Evolutionary conservation across 2,113 vertebrate species (phyloP), one percentile per base, ranked within the genome.

Genomic region (Bufo bufo): DNA sequence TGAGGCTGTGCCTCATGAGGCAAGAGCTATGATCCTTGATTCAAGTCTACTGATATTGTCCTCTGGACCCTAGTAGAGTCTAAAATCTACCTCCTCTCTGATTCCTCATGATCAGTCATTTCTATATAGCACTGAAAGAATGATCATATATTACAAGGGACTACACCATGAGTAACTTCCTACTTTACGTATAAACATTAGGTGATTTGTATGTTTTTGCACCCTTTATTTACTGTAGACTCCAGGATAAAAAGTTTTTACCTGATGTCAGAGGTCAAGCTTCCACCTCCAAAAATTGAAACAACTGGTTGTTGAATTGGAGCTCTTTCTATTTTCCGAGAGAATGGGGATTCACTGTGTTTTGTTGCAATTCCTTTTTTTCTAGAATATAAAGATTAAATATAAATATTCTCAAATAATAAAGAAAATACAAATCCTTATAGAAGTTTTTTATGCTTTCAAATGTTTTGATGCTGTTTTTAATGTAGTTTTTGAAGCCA

Each of bases 261-360:
- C 92, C 92, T 93, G 85, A 92, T 92, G 90, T 93, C 92, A 85
- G 91, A 87, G 50, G 90, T 90, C 81, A 93, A 82, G 4, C 47
- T 84, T 52, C 91, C 92, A 85, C 89, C 78, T 66, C 89, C 82
- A 85, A 89, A 90, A 72, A 91, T 77, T 50, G 91, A 90, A 56
- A 91, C 52, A 19, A 87, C 90, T 45, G 85, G 90, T 43, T 90
- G 87, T 10, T 82, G 84, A 61, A 54, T 54, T 58, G 16, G 54
- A 10, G 54, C 65, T 47, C 77, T 85, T 78, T 59, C 83, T 85
- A 52, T 74, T 81, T 89, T 92, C 89, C 23, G 87, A 47, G 59
- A 75, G 2, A 80, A 61, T 17, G 47, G 87, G 4, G 79, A 86
- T 52, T 86, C 81, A 49, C 85, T 85, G 19, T 89, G 90, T 50